Evolutionary conservation across 2,113 vertebrate genomes (phyloP).

Genomic region (Irena cyanogastra): DNA sequence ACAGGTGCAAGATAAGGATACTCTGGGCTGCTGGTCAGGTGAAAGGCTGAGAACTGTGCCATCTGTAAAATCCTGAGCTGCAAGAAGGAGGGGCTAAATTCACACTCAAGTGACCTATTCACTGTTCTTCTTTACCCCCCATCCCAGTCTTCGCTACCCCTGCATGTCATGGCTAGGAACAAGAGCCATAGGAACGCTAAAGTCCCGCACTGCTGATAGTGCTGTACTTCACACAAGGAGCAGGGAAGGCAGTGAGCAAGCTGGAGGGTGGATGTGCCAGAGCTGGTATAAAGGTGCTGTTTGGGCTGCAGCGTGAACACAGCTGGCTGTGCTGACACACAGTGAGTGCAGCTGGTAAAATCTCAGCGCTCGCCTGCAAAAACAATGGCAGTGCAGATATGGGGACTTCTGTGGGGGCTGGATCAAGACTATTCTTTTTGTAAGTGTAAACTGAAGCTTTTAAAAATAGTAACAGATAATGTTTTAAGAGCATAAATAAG

Average conservation of each 20-base stretch:
- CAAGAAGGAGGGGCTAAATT: not conserved
- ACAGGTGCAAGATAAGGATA: not conserved
- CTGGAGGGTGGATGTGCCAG: not conserved
- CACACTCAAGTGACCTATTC: not conserved
- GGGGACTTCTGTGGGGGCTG: not conserved
- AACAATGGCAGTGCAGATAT: not conserved
- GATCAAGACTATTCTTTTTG: not conserved
- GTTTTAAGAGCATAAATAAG: not conserved
- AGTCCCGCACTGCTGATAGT: accelerated
- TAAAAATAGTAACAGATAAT: not conserved
- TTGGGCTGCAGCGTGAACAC: not conserved
- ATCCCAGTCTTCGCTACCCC: not conserved
- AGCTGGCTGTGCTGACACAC: not conserved
- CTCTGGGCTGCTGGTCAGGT: not conserved
- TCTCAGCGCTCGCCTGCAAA: not conserved
- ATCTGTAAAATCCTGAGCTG: not conserved
- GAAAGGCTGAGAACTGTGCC: not conserved
- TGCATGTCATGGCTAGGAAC: not conserved
- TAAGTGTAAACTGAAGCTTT: not conserved
- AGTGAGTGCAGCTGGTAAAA: not conserved
- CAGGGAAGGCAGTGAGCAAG: not conserved
- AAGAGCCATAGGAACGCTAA: not conserved
- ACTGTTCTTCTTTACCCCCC: accelerated
- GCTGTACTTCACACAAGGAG: accelerated
- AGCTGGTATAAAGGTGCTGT: not conserved